phyloP scores from a whole-genome alignment of 2,888 invertebrate species.

The Calliopum simillimum region DNA sequence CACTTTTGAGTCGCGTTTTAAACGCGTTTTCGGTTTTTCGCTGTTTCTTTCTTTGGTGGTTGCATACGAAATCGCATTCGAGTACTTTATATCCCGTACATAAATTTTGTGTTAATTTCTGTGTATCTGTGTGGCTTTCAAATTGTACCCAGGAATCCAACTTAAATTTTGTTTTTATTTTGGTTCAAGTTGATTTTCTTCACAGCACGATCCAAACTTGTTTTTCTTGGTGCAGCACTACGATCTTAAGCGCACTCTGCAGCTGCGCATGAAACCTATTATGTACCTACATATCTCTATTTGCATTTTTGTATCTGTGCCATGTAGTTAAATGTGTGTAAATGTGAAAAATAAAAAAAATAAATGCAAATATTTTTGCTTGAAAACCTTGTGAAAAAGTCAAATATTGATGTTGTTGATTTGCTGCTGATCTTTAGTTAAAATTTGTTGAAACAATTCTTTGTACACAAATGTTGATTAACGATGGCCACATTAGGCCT shows the following conservation, averaged over 20 bases:
- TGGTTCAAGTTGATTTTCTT: neutral
- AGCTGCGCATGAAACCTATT: too few relatives aligned
- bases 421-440: constrained; percentile 28
- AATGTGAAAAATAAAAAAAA: neutral
- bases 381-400: neutral
- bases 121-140: too few relatives aligned
- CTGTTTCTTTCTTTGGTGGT: too few relatives aligned
- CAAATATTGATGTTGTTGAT: neutral
- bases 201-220: neutral
- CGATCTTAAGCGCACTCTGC: neutral
- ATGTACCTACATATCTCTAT: neutral
- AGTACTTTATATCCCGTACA: neutral
- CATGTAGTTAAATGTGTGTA: constrained; percentile 4
- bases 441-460: constrained; percentile 46
- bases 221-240: neutral
- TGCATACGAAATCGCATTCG: too few relatives aligned
- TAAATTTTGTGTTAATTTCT: neutral
- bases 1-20: too few relatives aligned
- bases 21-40: too few relatives aligned
- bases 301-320: neutral
- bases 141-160: too few relatives aligned
- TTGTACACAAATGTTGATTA: constrained; percentile 63
- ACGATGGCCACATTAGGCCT: constrained; percentile 94
- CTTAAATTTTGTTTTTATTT: neutral
- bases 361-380: neutral